Conservation (phyloP, 2,113 vertebrate genomes). For the Eolophus roseicapilla region DNA sequence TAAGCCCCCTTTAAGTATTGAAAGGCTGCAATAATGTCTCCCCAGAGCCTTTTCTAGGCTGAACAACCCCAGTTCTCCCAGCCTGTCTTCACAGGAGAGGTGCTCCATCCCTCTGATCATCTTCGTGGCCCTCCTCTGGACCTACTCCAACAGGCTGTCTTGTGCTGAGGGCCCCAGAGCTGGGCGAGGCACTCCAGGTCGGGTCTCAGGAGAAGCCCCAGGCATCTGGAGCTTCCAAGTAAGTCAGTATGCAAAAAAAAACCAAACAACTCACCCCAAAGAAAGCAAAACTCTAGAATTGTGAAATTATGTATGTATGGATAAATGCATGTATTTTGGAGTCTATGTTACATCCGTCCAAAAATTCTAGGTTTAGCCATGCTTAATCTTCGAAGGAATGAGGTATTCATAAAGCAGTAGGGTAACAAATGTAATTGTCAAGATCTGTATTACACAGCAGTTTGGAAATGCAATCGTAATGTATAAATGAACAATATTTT, state of each 20-base stretch:
- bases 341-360: background rate
- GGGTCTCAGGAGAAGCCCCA: background rate
- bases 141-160: background rate
- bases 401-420: background rate
- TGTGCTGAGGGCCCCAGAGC: background rate
- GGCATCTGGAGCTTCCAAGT: background rate
- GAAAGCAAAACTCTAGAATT: background rate
- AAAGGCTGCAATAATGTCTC: background rate
- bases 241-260: background rate
- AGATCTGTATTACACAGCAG: background rate
- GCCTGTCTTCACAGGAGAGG: background rate
- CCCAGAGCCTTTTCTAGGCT: background rate
- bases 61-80: background rate
- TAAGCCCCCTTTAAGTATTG: background rate
- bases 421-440: background rate
- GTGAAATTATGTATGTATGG: background rate
- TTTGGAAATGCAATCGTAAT: background rate
- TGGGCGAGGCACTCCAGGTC: rapidly evolving
- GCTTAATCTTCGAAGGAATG: background rate
- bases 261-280: background rate
- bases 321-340: background rate
- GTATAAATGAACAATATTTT: background rate
- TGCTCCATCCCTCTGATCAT: background rate
- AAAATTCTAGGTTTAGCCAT: background rate
- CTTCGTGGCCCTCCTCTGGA: background rate